These are phyloP conservation scores for Hemistola chrysoprasaria DNA, from an alignment of 2,888 invertebrate genomes.

Conservation along the genomic window DNA sequence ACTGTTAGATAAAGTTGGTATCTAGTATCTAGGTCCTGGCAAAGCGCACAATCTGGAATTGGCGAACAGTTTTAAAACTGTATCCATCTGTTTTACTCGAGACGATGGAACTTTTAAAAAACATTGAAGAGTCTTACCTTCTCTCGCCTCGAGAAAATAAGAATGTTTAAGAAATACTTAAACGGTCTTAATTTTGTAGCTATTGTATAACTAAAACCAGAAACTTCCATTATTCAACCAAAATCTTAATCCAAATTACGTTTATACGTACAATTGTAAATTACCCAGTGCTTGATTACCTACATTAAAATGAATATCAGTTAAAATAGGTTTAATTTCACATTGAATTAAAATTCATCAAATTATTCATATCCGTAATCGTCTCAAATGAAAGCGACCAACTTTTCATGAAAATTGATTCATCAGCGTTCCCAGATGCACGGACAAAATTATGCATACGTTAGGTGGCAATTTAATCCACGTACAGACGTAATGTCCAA, in stretches of 20 bases:
- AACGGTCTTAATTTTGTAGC: too few species aligned
- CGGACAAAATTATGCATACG: slow-evolving; percentile 30
- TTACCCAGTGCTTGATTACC: too few species aligned
- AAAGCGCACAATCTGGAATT: slow-evolving; percentile 63
- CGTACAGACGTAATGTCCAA: slow-evolving; percentile 56
- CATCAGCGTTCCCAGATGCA: slow-evolving; percentile 29
- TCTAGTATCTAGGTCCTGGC: slow-evolving; percentile 34
- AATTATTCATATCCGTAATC: slow-evolving; percentile 5
- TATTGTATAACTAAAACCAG: too few species aligned
- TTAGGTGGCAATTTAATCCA: slow-evolving; percentile 49
- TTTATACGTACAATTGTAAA: too few species aligned
- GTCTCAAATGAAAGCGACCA: slow-evolving; percentile 12
- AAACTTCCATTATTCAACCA: too few species aligned
- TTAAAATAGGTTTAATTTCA: too few species aligned
- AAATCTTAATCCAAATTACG: too few species aligned
- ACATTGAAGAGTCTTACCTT: slow-evolving; percentile 39
- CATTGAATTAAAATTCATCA: background rate
- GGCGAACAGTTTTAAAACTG: slow-evolving; percentile 64
- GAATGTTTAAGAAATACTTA: slow-evolving; percentile 8
- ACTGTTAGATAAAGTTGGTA: slow-evolving; percentile 67
- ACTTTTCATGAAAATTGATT: slow-evolving; percentile 24
- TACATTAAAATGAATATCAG: background rate
- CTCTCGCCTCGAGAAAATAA: slow-evolving; percentile 12
- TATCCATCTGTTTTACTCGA: slow-evolving; percentile 51
- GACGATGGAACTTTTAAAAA: slow-evolving; percentile 40